Percentiles rank a stretch among this genome's conserved stretches.
Evolutionary conservation across 2,113 vertebrate species (phyloP).

Genomic region (Thomomys bottae): DNA sequence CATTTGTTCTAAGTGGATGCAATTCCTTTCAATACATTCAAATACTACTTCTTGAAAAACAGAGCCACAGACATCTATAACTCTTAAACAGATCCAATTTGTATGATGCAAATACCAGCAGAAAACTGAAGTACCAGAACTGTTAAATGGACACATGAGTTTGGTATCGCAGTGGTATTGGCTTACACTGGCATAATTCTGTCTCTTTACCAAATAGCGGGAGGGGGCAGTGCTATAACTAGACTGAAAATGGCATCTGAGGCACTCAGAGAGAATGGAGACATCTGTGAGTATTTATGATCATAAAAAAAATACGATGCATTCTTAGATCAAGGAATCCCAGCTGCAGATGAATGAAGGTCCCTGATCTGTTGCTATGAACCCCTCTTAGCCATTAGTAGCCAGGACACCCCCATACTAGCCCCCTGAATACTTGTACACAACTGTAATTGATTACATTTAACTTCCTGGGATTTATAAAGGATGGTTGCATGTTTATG

Average conservation of each 20-base stretch:
- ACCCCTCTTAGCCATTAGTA: slow-evolving; percentile 44
- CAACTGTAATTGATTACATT: slow-evolving; percentile 75
- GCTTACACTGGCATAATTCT: slow-evolving; percentile 45
- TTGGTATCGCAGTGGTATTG: slow-evolving; percentile 40
- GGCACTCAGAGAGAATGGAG: slow-evolving; percentile 62
- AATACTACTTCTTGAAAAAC: not conserved
- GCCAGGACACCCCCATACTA: slow-evolving; percentile 27
- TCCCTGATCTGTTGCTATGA: slow-evolving; percentile 38
- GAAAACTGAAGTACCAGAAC: slow-evolving; percentile 7
- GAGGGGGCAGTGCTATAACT: not conserved
- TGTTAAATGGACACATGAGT: slow-evolving; percentile 46
- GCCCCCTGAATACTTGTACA: slow-evolving; percentile 50
- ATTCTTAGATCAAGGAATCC: slow-evolving; percentile 68
- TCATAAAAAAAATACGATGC: slow-evolving; percentile 54
- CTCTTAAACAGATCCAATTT: slow-evolving; percentile 30
- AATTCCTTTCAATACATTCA: not conserved
- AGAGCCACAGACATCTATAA: not conserved
- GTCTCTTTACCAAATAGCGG: slow-evolving; percentile 48
- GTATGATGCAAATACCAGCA: not conserved
- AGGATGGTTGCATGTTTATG: slow-evolving; percentile 71
- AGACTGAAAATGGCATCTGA: slow-evolving; percentile 57
- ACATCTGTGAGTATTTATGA: slow-evolving; percentile 73
- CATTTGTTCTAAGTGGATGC: not conserved
- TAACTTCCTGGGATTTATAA: slow-evolving; percentile 62
- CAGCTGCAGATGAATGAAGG: slow-evolving; percentile 73